These are phyloP conservation scores for Xenops minutus DNA, from an alignment of 2,797 vertebrate species.

Conservation along the genomic window DNA sequence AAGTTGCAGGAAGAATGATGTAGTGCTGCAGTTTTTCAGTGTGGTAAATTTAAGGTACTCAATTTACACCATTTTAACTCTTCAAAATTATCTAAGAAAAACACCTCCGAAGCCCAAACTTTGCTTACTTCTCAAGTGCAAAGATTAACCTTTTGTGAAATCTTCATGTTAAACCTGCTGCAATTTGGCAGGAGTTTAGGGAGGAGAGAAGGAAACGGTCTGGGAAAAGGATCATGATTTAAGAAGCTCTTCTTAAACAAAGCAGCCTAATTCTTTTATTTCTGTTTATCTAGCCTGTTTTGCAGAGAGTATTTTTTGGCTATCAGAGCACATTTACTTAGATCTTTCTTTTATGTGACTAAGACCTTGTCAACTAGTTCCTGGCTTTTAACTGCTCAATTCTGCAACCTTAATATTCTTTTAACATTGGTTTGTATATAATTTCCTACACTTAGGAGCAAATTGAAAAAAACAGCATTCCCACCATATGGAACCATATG, in stretches of 20 bases:
- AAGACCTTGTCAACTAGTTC: not conserved
- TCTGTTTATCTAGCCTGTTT: constrained; percentile 25
- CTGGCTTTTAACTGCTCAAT: not conserved
- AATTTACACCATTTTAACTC: not conserved
- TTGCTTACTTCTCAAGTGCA: not conserved
- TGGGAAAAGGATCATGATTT: not conserved
- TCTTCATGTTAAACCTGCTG: not conserved
- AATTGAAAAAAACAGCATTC: not conserved
- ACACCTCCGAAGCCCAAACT: not conserved
- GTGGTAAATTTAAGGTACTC: not conserved
- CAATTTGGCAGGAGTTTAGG: constrained; percentile 1
- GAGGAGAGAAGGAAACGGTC: not conserved
- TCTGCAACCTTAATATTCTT: not conserved
- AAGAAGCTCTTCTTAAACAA: not conserved
- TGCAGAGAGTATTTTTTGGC: not conserved
- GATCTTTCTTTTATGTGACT: not conserved
- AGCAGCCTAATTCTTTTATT: not conserved
- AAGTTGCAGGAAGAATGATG: not conserved
- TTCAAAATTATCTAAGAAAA: not conserved
- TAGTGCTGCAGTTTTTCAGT: not conserved
- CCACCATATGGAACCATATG: constrained; percentile 15
- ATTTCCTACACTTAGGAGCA: not conserved
- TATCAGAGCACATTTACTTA: constrained; percentile 17
- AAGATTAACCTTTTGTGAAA: constrained; percentile 15
- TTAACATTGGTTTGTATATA: not conserved